Percentiles rank a stretch among this genome's conserved stretches.
These are phyloP conservation scores for Rambutsinella grinnellia DNA, from an alignment of 2,888 invertebrate genomes.

Conservation along the genomic window DNA sequence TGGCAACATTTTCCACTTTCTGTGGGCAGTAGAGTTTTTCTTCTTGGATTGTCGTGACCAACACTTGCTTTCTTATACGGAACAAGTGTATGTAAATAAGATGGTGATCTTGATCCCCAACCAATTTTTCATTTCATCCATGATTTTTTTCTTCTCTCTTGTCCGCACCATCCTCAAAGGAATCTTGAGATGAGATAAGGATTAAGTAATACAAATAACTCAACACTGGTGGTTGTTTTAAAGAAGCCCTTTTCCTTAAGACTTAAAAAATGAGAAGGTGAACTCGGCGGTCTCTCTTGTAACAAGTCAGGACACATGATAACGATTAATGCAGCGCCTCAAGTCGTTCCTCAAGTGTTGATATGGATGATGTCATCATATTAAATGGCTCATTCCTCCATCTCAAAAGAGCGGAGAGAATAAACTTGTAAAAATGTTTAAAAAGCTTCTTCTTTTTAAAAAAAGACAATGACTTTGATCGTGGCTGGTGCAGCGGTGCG, in stretches of 20 bases:
- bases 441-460: too few species aligned
- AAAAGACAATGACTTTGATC: too few species aligned
- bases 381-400: too few species aligned
- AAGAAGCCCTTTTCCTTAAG: not conserved
- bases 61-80: conserved; percentile 37
- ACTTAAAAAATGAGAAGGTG: not conserved
- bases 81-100: conserved; percentile 30
- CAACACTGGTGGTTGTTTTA: not conserved
- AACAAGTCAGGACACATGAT: conserved; percentile 38
- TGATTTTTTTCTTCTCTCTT: conserved; percentile 5
- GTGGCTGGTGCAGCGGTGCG: not conserved
- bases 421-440: too few species aligned
- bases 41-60: conserved; percentile 34
- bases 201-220: conserved; percentile 7
- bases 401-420: too few species aligned
- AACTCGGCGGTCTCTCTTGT: conserved; percentile 8
- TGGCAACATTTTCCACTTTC: too few species aligned
- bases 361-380: conserved; percentile 43
- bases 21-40: too few species aligned
- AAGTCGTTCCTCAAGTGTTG: not conserved
- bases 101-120: conserved; percentile 5
- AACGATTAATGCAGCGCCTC: not conserved
- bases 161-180: conserved; percentile 27
- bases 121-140: conserved; percentile 32
- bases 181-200: conserved; percentile 25